Evolutionary conservation across 2,888 invertebrate species (phyloP), one percentile per base, ranked within the genome.

Genomic region (Oegoconia quadripuncta): DNA sequence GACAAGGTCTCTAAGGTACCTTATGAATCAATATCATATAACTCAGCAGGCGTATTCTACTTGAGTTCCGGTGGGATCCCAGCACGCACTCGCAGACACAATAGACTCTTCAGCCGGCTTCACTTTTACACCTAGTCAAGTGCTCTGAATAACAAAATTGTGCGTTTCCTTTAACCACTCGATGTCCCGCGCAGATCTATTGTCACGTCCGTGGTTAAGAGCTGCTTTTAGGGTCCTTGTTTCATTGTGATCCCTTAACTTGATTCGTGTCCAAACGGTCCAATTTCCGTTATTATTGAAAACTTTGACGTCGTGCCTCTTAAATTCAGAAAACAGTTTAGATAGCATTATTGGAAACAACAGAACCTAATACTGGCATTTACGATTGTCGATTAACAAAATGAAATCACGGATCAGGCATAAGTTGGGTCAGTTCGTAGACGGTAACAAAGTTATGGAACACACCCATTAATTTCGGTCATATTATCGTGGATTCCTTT

Each of bases 391-490:
- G 4, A 27, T 27, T 27, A 11, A 27, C 11, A 27, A 27, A 30
- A 9, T 30, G 14, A 17, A 30, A 13, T 32, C 14, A 23, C 32
- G n/a, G n/a, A n/a, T n/a, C n/a, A n/a, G n/a, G n/a, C n/a, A n/a
- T n/a, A n/a, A n/a, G n/a, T 38, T 32, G 16, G 34, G 34, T 46
- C 37, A 34, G 53, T 55, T 57, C 45, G 50, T 46, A 45, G 44
- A 52, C 52, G 51, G 52, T 59, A 65, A 64, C 50, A 63, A 53
- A 64, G 52, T 67, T 70, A 59, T 61, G 50, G 52, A 50, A 59
- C 59, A 59, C 55, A 54, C 52, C 63, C 68, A 70, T 75, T 78
- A 70, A 74, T 74, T 74, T 66, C 55, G 59, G 70, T 70, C 64
- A 69, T 70, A 73, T 71, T 75, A 77, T 72, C 68, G 60, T 53